Evolutionary conservation across 1,140 invertebrate genomes (phyloP), one percentile per base, ranked within the genome.

Genomic region (Lepidurus couesii): DNA sequence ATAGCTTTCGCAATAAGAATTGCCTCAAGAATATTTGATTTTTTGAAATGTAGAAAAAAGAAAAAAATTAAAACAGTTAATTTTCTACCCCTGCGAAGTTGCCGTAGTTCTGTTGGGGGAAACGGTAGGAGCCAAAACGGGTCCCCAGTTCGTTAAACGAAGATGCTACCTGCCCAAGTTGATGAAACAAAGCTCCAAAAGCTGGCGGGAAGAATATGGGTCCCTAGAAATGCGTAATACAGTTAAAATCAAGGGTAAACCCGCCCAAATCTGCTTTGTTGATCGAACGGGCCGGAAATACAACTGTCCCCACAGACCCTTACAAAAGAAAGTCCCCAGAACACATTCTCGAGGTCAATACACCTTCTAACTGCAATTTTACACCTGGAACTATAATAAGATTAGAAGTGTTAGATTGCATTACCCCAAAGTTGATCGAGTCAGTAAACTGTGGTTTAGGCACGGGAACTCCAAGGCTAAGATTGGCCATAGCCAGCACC

Each of bases 351-450:
- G 34, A 34, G 34, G 34, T 34, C 34, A 34, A 34, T 34, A 34
- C 34, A 34, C 34, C 34, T 34, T 34, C 2, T 34, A 34, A 34
- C 3, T 34, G 3, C 34, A 34, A 34, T 4, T 34, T 34, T 34
- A 34, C 34, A 34, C 34, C 34, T 34, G 3, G 34, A 65, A 4
- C 53, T 65, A 7, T 16, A 21, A 65, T 13, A 65, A 65, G 53
- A 65, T 11, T n/a, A 7, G 0, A 65, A 21, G 8, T 65, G 1
- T 13, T 65, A 3, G 21, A n/a, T 65, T 5, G 3, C 53, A 65
- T 65, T 65, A 65, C 53, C 53, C 53, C 53, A 16, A 65, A 65
- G 53, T 65, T 65, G 53, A 65, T 65, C 53, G 53, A n/a, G 8
- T 65, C 53, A 65, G 53, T 13, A 21, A 65, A 65, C 53, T 65